These are phyloP conservation scores for Leptonema lineaticorne DNA, from an alignment of 1,140 invertebrate genomes.

Conservation along the genomic window DNA sequence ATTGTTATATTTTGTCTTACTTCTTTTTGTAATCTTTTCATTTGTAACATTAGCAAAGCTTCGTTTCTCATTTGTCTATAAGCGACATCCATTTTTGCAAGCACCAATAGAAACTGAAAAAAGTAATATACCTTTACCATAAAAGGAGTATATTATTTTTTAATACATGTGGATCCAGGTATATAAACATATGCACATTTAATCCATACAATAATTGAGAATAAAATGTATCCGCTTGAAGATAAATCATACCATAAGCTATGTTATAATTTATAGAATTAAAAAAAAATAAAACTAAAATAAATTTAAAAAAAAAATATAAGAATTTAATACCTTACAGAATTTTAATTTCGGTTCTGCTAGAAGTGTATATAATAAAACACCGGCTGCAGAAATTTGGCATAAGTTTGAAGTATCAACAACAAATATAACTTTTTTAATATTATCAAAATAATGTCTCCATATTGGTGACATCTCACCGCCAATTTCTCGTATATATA, in stretches of 20 bases:
- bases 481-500: slow-evolving; percentile 66
- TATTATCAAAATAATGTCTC: slow-evolving; percentile 69
- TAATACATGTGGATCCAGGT: too few relatives aligned
- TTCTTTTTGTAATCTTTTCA: slow-evolving; percentile 64
- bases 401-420: slow-evolving; percentile 78
- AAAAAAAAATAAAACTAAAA: not conserved
- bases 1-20: slow-evolving; percentile 65
- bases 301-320: not conserved
- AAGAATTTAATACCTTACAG: slow-evolving; percentile 56
- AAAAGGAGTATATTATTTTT: too few relatives aligned
- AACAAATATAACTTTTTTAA: slow-evolving; percentile 73
- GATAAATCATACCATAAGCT: too few relatives aligned
- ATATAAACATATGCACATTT: not conserved
- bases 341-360: slow-evolving; percentile 65
- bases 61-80: slow-evolving; percentile 82
- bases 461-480: slow-evolving; percentile 78
- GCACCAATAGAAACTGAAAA: slow-evolving; percentile 66
- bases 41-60: slow-evolving; percentile 75
- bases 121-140: slow-evolving; percentile 9
- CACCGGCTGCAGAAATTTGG: slow-evolving; percentile 77
- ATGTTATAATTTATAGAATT: not conserved
- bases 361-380: slow-evolving; percentile 72
- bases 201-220: not conserved
- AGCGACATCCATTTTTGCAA: slow-evolving; percentile 80
- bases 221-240: too few relatives aligned